Base-by-base conservation (phyloP, 2,888 invertebrate genomes). In the Ethmia dodecea region DNA sequence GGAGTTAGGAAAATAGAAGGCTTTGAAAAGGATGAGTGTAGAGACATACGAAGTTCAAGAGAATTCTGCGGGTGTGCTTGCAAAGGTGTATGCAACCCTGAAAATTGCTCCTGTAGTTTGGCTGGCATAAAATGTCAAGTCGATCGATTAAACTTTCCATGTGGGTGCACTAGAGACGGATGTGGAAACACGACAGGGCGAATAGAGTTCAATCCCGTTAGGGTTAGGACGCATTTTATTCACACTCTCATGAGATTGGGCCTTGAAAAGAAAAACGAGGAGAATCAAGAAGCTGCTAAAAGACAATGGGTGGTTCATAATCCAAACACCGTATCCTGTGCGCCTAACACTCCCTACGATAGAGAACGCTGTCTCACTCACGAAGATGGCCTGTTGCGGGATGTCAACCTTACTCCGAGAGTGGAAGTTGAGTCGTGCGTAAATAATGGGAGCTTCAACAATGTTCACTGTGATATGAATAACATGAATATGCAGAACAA, bases 121-220 rank as follows among this genome's bases (percentile, higher is more conserved):
- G 95, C 95, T 28, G 97, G 97, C 42, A 98, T 99, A 49, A 97
- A 98, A 86, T 99, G 98, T 73, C 98, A 98, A 89, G 98, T 99
- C 35, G 98, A 99, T 77, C 90, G 98, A 42, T 88, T 95, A 41
- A 96, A 95, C 64, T 99, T 98, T 68, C 99, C 99, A 0, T 99
- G 99, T 73, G 97, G 98, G 8, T 99, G 98, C 76, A 93, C 95
- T 2, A 92, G 95, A 52, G 97, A 97, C 58, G 96, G 96, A 30
- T 99, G 99, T 76, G 93, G 92, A 41, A 99, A 99, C 71, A 92
- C 93, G 0, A 90, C 93, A 28, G 99, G 99, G 3, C 90, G 99
- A 44, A 95, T 98, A 46, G 98, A 98, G 75, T 99, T 99, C 70
- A 98, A 98, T 73, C 97, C 98, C 0, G 92, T 96, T 22, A 90